Conservation (phyloP, 2,797 vertebrate species). For the Petrocephalus schoutedeni region DNA sequence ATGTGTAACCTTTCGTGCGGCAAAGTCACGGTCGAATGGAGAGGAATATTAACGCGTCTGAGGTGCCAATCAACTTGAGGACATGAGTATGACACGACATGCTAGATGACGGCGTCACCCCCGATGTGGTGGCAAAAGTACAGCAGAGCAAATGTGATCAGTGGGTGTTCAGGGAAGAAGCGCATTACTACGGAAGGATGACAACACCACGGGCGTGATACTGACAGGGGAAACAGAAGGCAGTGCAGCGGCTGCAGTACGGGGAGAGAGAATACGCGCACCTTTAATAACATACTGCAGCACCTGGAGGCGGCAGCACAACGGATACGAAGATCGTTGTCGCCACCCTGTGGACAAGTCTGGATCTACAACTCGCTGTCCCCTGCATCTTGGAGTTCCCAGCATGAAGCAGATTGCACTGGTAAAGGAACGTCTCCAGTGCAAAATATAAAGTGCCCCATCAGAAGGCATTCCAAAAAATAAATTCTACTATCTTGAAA, state of each 20-base stretch:
- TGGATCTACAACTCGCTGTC: neutral
- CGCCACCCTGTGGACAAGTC: conserved; percentile 11
- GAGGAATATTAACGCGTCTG: neutral
- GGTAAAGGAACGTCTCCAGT: neutral
- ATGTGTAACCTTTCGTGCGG: neutral
- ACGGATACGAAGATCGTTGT: neutral
- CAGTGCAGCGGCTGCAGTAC: neutral
- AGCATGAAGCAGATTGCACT: neutral
- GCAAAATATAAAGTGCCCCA: neutral
- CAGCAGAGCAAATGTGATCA: neutral
- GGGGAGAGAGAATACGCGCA: neutral
- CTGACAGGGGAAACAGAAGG: neutral
- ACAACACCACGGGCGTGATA: neutral
- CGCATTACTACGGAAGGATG: neutral
- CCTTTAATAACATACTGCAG: conserved; percentile 14
- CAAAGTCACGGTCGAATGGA: neutral
- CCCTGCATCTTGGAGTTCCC: neutral
- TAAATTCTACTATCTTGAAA: neutral
- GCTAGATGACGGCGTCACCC: neutral
- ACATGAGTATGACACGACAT: neutral
- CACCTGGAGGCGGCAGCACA: neutral
- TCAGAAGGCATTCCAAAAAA: neutral
- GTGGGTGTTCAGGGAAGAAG: neutral
- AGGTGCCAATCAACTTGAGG: neutral
- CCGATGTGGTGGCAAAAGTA: neutral